Percentiles rank a stretch among this genome's conserved stretches.
These are phyloP conservation scores for Anoplopoma fimbria DNA, from an alignment of 2,113 vertebrate genomes.

Conservation along the genomic window DNA sequence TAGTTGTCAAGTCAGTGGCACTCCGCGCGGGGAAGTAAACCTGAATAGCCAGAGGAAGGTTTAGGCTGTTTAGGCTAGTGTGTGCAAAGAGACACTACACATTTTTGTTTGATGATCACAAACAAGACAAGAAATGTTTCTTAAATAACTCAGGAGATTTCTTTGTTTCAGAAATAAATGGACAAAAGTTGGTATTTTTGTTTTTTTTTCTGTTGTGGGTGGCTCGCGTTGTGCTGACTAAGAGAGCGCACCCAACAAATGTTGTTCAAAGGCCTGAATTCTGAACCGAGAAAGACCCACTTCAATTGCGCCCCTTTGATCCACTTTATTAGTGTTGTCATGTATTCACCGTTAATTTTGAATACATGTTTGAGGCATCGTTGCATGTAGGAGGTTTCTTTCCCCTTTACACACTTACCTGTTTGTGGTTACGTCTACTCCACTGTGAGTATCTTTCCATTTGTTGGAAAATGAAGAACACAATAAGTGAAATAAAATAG, in stretches of 20 bases:
- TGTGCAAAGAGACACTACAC: constrained; percentile 17
- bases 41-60: constrained; percentile 54
- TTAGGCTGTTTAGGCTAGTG: constrained; percentile 20
- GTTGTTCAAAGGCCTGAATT: constrained; percentile 50
- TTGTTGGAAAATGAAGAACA: constrained; percentile 3
- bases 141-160: background rate
- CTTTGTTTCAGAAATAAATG: constrained; percentile 36
- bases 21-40: constrained; percentile 52
- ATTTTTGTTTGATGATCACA: constrained; percentile 35
- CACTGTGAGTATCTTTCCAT: background rate
- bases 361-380: constrained; percentile 38
- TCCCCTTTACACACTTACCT: constrained; percentile 1
- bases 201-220: constrained; percentile 49
- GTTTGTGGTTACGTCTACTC: background rate
- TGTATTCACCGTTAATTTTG: constrained; percentile 55
- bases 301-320: constrained; percentile 57
- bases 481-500: background rate
- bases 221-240: constrained; percentile 61
- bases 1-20: constrained; percentile 46
- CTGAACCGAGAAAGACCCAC: constrained; percentile 43
- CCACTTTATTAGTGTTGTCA: constrained; percentile 64
- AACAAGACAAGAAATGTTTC: background rate
- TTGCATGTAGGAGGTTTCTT: constrained; percentile 17
- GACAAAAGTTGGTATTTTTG: constrained; percentile 37
- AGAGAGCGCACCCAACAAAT: constrained; percentile 43